Conservation (phyloP, 1,140 invertebrate species). For the Hyposmocoma kahamanoa region DNA sequence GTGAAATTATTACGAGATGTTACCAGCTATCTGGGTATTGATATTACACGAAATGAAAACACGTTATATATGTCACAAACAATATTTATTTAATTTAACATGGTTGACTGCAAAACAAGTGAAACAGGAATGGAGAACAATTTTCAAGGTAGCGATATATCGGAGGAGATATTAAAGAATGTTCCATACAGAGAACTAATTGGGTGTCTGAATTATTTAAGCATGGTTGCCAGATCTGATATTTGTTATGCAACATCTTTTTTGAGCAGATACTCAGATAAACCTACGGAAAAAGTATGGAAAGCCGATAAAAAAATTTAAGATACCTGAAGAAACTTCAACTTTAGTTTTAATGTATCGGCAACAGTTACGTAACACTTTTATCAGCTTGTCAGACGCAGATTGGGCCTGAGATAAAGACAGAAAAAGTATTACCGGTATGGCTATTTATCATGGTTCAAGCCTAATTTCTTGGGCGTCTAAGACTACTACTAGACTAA, state of each 20-base stretch:
- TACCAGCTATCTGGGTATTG: conserved; percentile 14
- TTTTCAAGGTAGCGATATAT: no score
- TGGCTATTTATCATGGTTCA: not conserved
- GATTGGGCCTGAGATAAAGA: not conserved
- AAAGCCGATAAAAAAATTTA: not conserved
- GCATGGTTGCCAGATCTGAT: no score
- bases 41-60: conserved; percentile 14
- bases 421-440: not conserved
- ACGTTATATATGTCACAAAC: conserved; percentile 11
- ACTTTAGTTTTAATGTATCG: not conserved
- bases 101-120: conserved; percentile 18
- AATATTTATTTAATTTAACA: conserved; percentile 17
- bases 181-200: no score
- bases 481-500: not conserved
- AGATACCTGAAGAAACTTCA: not conserved
- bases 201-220: no score
- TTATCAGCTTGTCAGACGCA: not conserved
- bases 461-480: not conserved
- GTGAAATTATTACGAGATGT: conserved; percentile 17
- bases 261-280: conserved; percentile 22
- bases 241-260: conserved; percentile 26
- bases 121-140: conserved; percentile 28
- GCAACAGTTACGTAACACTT: not conserved
- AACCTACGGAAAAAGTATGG: no score
- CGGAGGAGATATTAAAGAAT: no score